A percentile compares a stretch with the other conserved stretches of the same genome.
phyloP scores from a whole-genome alignment of 2,888 invertebrate genomes.

The Abrostola triplasia region DNA sequence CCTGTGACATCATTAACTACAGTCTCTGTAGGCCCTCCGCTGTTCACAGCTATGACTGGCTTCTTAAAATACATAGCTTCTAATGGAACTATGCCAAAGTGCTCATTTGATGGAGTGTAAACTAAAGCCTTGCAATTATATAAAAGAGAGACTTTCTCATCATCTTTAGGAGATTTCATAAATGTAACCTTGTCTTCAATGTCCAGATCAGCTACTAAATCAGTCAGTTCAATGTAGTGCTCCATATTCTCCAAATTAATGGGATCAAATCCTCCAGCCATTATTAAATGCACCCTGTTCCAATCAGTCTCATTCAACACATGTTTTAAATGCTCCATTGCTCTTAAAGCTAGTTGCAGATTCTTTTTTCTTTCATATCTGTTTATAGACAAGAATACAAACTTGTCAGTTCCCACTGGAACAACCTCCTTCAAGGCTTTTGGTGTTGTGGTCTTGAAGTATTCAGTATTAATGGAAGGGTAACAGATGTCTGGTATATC shows the following conservation, averaged over 20 bases:
- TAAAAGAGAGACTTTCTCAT: constrained; percentile 94
- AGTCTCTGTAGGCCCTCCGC: constrained; percentile 98
- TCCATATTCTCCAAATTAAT: constrained; percentile 95
- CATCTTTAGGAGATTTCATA: constrained; percentile 95
- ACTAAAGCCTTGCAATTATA: constrained; percentile 93
- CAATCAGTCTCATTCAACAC: constrained; percentile 88
- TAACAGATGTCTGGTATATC: constrained; percentile 95
- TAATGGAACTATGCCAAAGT: constrained; percentile 99
- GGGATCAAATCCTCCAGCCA: constrained; percentile 99
- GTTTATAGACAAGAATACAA: constrained; percentile 97
- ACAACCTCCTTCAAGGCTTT: constrained; percentile 85
- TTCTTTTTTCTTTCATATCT: constrained; percentile 99
- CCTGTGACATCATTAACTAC: constrained; percentile 94
- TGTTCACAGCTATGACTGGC: constrained; percentile 98
- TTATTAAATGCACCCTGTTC: constrained; percentile 93
- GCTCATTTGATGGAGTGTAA: constrained; percentile 99
- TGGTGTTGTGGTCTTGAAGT: constrained; percentile 88
- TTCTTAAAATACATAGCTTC: constrained; percentile 98
- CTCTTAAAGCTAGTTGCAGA: constrained; percentile 94
- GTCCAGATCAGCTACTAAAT: constrained; percentile 89
- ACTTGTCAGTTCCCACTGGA: constrained; percentile 86
- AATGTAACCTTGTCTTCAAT: constrained; percentile 93
- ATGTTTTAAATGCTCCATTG: constrained; percentile 91
- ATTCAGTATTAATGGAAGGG: constrained; percentile 96
- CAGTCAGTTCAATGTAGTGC: constrained; percentile 93